Evolutionary conservation across 2,113 vertebrate genomes (phyloP).

Genomic region (Gallinago undulata): DNA sequence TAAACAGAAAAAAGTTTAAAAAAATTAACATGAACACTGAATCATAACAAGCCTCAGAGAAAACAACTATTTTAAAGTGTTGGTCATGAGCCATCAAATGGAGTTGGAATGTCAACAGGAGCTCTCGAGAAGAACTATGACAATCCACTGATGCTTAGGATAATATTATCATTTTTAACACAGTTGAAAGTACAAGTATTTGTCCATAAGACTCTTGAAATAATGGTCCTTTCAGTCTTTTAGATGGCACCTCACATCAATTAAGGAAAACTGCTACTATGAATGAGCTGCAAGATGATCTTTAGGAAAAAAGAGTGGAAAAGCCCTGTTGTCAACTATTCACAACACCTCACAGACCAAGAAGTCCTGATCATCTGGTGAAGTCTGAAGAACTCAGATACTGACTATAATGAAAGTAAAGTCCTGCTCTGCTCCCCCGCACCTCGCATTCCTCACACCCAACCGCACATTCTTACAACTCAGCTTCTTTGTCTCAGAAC

Average conservation of each 20-base stretch:
- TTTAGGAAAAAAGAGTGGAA: neutral
- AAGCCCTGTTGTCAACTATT: neutral
- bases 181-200: neutral
- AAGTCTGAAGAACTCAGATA: neutral
- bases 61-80: neutral
- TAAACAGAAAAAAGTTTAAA: neutral
- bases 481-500: neutral
- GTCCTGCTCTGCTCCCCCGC: neutral
- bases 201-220: neutral
- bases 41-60: neutral
- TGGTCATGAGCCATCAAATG: neutral
- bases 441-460: neutral
- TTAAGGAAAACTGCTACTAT: neutral
- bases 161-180: neutral
- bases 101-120: neutral
- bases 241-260: neutral
- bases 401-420: neutral
- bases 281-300: neutral
- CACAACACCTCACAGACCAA: neutral
- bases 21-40: neutral
- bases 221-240: neutral
- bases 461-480: neutral
- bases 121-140: accelerated
- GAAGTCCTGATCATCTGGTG: neutral
- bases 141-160: neutral